A percentile compares a stretch with the other conserved stretches of the same genome.
phyloP scores from a whole-genome alignment of 2,888 invertebrate species.

The Xestia rhomboidea region DNA sequence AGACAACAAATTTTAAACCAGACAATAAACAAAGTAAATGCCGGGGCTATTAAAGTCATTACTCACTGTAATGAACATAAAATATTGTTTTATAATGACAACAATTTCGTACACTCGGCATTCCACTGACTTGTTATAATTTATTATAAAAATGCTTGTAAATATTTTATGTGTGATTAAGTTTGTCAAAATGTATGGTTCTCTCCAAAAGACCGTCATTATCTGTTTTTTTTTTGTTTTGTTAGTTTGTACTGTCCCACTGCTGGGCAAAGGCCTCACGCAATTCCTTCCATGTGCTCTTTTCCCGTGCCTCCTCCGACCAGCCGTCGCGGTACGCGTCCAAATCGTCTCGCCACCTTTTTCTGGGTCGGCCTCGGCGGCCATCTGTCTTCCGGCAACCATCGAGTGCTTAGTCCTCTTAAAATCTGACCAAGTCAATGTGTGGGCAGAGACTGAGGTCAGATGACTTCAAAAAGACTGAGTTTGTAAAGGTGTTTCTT shows the following conservation, averaged over 20 bases:
- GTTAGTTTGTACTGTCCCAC: too few relatives aligned
- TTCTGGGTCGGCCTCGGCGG: too few relatives aligned
- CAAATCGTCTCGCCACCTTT: too few relatives aligned
- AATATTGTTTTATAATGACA: conserved; percentile 33
- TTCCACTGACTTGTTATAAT: conserved; percentile 18
- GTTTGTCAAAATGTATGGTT: not conserved
- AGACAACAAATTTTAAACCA: not conserved
- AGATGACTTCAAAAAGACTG: not conserved
- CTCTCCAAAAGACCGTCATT: not conserved
- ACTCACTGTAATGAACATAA: conserved; percentile 30
- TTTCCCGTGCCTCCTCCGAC: too few relatives aligned
- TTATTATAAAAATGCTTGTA: not conserved
- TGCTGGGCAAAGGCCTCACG: too few relatives aligned
- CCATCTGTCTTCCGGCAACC: too few relatives aligned
- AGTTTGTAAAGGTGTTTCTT: too few relatives aligned
- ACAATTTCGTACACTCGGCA: conserved; percentile 28
- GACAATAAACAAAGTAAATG: not conserved
- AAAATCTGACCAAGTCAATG: not conserved
- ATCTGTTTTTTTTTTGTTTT: too few relatives aligned
- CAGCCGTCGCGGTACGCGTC: too few relatives aligned
- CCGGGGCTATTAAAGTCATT: conserved; percentile 21
- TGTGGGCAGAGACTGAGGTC: not conserved
- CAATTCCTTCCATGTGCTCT: too few relatives aligned
- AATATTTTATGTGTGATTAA: not conserved
- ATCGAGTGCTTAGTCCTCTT: too few relatives aligned